Conservation (phyloP, 2,113 vertebrate species). For the Cheirogaleus medius region DNA sequence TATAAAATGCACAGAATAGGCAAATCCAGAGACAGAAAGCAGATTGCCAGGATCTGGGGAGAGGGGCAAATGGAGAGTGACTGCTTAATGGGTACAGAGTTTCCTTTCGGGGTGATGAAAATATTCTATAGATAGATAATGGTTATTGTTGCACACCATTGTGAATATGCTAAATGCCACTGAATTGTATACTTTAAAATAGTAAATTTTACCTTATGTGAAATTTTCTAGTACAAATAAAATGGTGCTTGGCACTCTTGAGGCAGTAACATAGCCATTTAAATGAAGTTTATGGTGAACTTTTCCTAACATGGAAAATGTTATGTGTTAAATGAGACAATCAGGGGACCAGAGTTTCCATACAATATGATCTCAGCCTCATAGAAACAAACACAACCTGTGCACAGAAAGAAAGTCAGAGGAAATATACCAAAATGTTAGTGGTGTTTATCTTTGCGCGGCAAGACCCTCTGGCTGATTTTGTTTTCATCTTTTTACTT, state of each 20-base stretch:
- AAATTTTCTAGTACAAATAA: slow-evolving; percentile 32
- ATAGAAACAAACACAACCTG: neutral
- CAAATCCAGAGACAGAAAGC: slow-evolving; percentile 18
- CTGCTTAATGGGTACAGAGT: neutral
- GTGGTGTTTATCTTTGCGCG: neutral
- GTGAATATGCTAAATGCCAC: neutral
- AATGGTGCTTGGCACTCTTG: neutral
- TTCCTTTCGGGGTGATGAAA: neutral
- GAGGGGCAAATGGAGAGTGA: neutral
- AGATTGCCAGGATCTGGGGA: neutral
- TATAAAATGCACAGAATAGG: neutral
- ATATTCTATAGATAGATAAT: neutral
- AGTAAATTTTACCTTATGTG: neutral
- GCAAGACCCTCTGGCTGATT: neutral
- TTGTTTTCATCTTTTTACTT: slow-evolving; percentile 48
- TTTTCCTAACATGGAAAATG: neutral
- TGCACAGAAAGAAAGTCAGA: neutral
- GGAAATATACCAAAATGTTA: neutral
- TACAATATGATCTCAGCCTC: neutral
- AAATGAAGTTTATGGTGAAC: neutral
- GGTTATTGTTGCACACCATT: neutral
- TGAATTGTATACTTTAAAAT: slow-evolving; percentile 17
- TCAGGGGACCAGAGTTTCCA: neutral
- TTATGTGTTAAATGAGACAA: slow-evolving; percentile 27
- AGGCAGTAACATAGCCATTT: neutral